Evolutionary conservation across 2,113 vertebrate species (phyloP), one percentile per base, ranked within the genome.

Genomic region (Oenanthe oenanthe): DNA sequence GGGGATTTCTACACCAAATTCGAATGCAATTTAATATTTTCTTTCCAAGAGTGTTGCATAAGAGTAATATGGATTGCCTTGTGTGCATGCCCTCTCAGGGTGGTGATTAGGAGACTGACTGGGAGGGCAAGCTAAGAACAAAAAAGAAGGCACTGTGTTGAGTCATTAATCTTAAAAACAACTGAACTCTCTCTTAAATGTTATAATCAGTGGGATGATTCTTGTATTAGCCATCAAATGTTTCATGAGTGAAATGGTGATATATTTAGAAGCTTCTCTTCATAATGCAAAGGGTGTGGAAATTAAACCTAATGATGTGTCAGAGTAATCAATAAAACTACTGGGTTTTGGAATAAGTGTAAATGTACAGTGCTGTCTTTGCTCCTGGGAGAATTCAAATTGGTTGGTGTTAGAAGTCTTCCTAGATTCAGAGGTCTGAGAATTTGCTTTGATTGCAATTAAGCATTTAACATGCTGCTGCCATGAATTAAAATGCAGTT

Each of bases 231-330:
- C 65, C 79, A 78, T 89, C 68, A 81, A 43, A 73, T 72, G 53
- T 86, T 94, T 88, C 79, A 66, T 71, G 83, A 89, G 57, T 72
- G 77, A 92, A 91, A 67, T 34, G 51, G 47, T 25, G 61, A 61
- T 94, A 88, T 79, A 88, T 95, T 92, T 95, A 92, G 94, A 89
- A 91, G 42, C 77, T 89, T 85, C 42, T 62, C 66, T 91, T 34
- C 6, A 17, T 93, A 66, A 85, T 75, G 50, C 84, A 50, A 34
- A 81, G 81, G 77, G 74, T 47, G 85, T 95, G 84, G 89, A 92
- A 95, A 88, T 94, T 14, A 68, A 87, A 74, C 68, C 62, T 93
- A 57, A 75, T 32, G 66, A 79, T 89, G 61, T 82, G 77, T 89
- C 66, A 72, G 80, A 88, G 74, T 65, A 75, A 91, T 95, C 89